A percentile compares a stretch with the other conserved stretches of the same genome.
Conservation (phyloP, 2,797 vertebrate genomes). For the Crypturellus tataupa region DNA sequence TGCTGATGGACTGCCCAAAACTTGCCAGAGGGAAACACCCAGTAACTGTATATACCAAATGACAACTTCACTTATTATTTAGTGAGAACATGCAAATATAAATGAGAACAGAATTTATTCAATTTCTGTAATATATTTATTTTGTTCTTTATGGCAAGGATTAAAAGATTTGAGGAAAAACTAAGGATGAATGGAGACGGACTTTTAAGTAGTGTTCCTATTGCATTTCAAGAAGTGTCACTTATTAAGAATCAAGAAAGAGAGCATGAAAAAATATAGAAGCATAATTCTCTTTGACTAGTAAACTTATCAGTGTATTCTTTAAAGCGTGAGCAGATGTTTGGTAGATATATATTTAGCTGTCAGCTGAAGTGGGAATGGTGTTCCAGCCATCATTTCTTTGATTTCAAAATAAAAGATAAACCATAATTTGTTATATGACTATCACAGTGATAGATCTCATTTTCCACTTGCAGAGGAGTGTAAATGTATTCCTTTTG, state of each 20-base stretch:
- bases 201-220: background rate
- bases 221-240: background rate
- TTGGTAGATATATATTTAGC: background rate
- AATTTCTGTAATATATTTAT: background rate
- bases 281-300: background rate
- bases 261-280: rapidly evolving
- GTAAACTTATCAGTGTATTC: background rate
- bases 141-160: background rate
- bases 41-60: background rate
- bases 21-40: background rate
- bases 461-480: background rate
- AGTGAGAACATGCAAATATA: background rate
- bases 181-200: background rate
- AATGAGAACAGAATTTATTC: background rate
- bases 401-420: background rate
- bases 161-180: background rate
- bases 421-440: background rate
- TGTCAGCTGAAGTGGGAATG: background rate
- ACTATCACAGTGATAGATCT: background rate
- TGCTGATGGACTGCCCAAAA: background rate
- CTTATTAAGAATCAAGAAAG: background rate
- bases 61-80: background rate
- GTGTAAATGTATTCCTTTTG: background rate
- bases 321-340: background rate
- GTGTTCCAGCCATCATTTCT: background rate